Conservation (phyloP, 2,797 vertebrate species). For the Hippopotamyrus pictus region DNA sequence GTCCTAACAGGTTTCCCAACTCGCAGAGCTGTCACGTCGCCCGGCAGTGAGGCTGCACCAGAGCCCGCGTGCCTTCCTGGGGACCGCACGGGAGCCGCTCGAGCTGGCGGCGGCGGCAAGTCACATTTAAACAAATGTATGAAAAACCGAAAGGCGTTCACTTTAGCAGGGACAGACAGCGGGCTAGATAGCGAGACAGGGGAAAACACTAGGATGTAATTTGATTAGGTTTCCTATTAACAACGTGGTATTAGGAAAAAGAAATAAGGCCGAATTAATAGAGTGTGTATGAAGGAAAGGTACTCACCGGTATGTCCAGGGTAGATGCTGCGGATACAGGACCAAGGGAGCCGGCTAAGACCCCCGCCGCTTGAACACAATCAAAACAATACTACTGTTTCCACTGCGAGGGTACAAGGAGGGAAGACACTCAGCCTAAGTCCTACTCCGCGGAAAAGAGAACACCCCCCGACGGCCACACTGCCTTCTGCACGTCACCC, state of each 20-base stretch:
- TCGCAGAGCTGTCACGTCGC: neutral
- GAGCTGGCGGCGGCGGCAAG: neutral
- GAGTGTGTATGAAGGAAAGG: conserved; percentile 21
- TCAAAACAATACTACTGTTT: conserved; percentile 82
- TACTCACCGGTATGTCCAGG: conserved; percentile 88
- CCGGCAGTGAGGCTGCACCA: neutral
- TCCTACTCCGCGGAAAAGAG: conserved; percentile 31
- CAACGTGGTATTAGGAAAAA: conserved; percentile 15
- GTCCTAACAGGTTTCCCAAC: neutral
- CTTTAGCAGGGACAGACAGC: neutral
- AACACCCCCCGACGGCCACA: conserved; percentile 21
- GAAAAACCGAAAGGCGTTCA: neutral
- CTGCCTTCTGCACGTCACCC: conserved; percentile 23
- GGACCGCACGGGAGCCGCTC: neutral
- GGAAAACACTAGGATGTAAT: neutral
- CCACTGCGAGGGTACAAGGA: conserved; percentile 76
- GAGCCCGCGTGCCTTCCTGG: neutral
- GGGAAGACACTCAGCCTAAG: conserved; percentile 50
- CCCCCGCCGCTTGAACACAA: conserved; percentile 71
- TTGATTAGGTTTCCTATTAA: conserved; percentile 18
- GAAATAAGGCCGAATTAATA: neutral
- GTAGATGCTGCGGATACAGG: conserved; percentile 52
- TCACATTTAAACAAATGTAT: neutral
- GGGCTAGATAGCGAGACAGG: neutral
- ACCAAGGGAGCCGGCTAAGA: conserved; percentile 62